Base-by-base conservation (phyloP, 2,113 vertebrate genomes). In the Propithecus coquereli region DNA sequence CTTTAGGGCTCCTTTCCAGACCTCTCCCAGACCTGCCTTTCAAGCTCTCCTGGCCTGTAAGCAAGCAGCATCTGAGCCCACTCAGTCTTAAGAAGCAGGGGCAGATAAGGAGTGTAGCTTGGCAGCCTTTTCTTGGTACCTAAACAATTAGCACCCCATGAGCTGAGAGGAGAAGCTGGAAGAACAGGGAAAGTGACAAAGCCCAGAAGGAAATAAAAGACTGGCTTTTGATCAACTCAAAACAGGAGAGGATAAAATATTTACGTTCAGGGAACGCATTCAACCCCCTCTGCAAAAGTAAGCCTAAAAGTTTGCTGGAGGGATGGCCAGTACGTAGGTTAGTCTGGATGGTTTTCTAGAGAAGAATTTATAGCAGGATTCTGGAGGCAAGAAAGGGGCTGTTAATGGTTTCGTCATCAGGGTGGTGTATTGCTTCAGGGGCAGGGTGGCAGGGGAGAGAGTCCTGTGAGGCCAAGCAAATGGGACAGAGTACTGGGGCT, bases 401-500 rank as follows among this genome's bases (percentile, higher is more conserved):
- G 23, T 68, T 87, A 20, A 1, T 2, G 83, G 63, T 54, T 85
- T 52, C 87, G 14, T 37, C 2, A 5, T 20, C 23, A 17, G 13
- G 9, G 25, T 20, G 20, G 8, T 45, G n/a, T 43, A 2, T 54
- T 68, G 37, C 81, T 87, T 70, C 34, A 40, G 54, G 59, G 54
- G 16, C 11, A 20, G 6, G 18, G 5, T 34, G 2, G 11, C 59
- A 85, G 47, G 70, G 25, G 54, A 47, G 54, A 73, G 54, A 73
- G 45, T 18, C 9, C 27, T n/a, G 0, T 6, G 40, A 76, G 22
- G 71, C 59, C 30, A 10, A 79, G 37, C 34, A 50, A 37, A 81
- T 7, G 47, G 14, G 66, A 23, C 0, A 40, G 30, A 54, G 45
- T 11, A 1, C 6, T 4, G 1, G 32, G 8, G 25, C 9, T 84